Percentiles rank a stretch among this genome's conserved stretches.
Evolutionary conservation across 2,888 invertebrate genomes (phyloP).

Genomic region (Conops quadrifasciatus): DNA sequence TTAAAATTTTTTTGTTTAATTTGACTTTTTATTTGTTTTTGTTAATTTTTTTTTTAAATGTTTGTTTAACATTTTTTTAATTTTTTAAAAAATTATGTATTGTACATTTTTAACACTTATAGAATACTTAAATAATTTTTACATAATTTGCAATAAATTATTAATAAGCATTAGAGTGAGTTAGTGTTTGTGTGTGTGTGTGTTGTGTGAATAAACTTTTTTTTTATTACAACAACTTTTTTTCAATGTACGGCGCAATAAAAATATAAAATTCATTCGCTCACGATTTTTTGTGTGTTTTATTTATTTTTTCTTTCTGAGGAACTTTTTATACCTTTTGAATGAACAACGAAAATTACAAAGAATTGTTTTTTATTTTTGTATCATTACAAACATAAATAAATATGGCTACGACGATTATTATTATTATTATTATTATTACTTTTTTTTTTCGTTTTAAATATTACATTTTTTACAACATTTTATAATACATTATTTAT

Average conservation of each 20-base stretch:
- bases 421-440: slow-evolving; percentile 29
- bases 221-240: slow-evolving; percentile 1
- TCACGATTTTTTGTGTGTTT: slow-evolving; percentile 41
- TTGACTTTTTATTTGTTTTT: not conserved
- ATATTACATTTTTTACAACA: not conserved
- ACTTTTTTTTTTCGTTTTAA: slow-evolving; percentile 30
- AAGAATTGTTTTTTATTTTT: slow-evolving; percentile 37
- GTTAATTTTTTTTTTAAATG: slow-evolving; percentile 34
- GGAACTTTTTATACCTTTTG: slow-evolving; percentile 80
- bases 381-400: slow-evolving; percentile 51
- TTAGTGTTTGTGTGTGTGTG: slow-evolving; percentile 12
- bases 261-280: slow-evolving; percentile 53
- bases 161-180: slow-evolving; percentile 12
- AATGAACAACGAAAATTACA: slow-evolving; percentile 64
- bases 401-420: slow-evolving; percentile 21
- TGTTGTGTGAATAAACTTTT: not conserved
- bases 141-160: slow-evolving; percentile 9
- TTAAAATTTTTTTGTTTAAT: not conserved
- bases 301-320: slow-evolving; percentile 55
- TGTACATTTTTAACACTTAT: too few species aligned
- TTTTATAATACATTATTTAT: slow-evolving; percentile 2
- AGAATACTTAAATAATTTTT: too few species aligned
- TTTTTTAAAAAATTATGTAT: slow-evolving; percentile 4
- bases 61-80: not conserved
- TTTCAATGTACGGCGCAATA: slow-evolving; percentile 12